A percentile compares a stretch with the other conserved stretches of the same genome.
Conservation (phyloP, 2,113 vertebrate species). For the Scomber colias region DNA sequence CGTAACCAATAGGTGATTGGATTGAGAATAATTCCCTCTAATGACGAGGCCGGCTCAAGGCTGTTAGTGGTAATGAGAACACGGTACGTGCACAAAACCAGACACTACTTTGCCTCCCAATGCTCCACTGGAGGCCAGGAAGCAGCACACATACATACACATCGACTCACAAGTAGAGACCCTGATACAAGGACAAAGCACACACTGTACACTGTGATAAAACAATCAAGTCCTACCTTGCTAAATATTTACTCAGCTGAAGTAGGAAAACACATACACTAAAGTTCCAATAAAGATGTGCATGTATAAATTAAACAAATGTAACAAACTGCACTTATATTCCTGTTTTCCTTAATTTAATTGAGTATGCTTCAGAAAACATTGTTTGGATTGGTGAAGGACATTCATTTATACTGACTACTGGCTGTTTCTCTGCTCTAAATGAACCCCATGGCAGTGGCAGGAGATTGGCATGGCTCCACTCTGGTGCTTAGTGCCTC, state of each 20-base stretch:
- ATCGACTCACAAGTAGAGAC: constrained; percentile 14
- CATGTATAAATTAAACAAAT: background rate
- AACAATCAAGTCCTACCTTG: background rate
- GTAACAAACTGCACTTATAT: background rate
- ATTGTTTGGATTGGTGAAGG: constrained; percentile 52
- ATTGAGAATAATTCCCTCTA: constrained; percentile 82
- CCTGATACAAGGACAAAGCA: constrained; percentile 55
- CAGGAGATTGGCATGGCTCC: constrained; percentile 75
- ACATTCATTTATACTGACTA: constrained; percentile 43
- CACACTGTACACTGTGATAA: background rate
- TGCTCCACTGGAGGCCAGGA: constrained; percentile 53
- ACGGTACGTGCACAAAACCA: constrained; percentile 67
- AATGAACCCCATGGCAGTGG: constrained; percentile 64
- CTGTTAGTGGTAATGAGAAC: constrained; percentile 83
- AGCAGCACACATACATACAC: constrained; percentile 15
- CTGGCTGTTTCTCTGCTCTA: constrained; percentile 49
- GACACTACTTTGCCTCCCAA: constrained; percentile 56
- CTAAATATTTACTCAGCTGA: constrained; percentile 19
- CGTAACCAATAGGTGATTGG: constrained; percentile 79
- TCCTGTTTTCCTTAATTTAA: background rate
- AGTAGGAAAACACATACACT: constrained; percentile 6
- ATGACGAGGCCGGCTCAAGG: constrained; percentile 81
- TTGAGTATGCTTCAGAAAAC: constrained; percentile 28
- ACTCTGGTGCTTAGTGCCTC: constrained; percentile 69
- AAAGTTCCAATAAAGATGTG: background rate